A percentile compares a stretch with the other conserved stretches of the same genome.
phyloP scores from a whole-genome alignment of 2,888 invertebrate species.

The Drosophila algonquin region DNA sequence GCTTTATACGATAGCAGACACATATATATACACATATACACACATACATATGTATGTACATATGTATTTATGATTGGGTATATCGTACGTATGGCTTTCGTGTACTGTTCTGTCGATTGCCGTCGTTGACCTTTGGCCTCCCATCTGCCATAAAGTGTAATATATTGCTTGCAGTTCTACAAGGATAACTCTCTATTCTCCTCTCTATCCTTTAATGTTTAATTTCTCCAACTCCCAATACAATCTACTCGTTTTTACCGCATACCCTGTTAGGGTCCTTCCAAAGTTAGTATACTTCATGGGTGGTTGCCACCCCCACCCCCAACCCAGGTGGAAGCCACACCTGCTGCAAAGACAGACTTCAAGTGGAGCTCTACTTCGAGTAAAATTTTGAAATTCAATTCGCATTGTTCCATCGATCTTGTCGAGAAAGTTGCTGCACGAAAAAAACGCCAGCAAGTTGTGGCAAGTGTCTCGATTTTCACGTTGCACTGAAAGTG shows the following conservation, averaged over 20 bases:
- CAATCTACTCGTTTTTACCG: too few species aligned
- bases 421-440: neutral
- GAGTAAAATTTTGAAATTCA: too few species aligned
- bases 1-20: conserved; percentile 44
- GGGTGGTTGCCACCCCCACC: too few species aligned
- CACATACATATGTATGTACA: too few species aligned
- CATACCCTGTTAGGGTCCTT: too few species aligned
- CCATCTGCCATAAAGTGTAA: conserved; percentile 52
- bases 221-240: neutral
- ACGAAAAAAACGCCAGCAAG: too few species aligned
- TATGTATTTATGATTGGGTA: conserved; percentile 29
- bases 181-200: too few species aligned
- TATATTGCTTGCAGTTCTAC: conserved; percentile 49
- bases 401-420: neutral
- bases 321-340: neutral
- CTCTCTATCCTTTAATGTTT: neutral
- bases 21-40: neutral
- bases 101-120: conserved; percentile 5
- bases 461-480: neutral
- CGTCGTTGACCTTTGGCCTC: conserved; percentile 56
- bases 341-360: neutral
- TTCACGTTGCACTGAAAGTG: conserved; percentile 15
- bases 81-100: neutral
- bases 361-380: too few species aligned
- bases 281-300: too few species aligned